Base-by-base conservation (phyloP, 2,113 vertebrate genomes). In the Upupa epops region DNA sequence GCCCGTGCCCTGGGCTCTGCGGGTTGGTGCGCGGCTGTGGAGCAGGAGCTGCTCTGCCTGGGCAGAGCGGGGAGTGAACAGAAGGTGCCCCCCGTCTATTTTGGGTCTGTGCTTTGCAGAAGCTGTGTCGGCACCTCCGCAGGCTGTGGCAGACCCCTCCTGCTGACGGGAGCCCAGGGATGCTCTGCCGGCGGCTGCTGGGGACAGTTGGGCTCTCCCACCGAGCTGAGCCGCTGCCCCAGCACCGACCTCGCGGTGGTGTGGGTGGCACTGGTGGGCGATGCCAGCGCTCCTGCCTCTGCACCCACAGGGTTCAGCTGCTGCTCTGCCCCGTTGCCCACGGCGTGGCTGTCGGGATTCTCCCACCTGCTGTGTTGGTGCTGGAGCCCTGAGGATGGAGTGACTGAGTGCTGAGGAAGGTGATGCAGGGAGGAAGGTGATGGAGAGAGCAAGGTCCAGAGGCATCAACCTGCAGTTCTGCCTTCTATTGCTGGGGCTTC, bases 21-120 rank as follows among this genome's bases (percentile, higher is more conserved):
- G 71, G 76, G 88, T 89, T 96, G 82, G 66, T 78, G 92, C 88
- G 40, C 94, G 91, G 96, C 80, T 93, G 89, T 70, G 69, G 94
- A 94, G 83, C 84, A 89, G 75, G 87, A 71, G 29, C 93, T 89
- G 92, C 91, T 61, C 45, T 73, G 58, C 91, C 84, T 89, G 74
- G 68, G 17, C 46, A 74, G 79, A 76, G 40, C 75, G 64, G 87
- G 72, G 12, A 25, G 34, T 20, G 60, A 82, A 66, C 25, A 83
- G 73, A 78, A 56, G 63, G 60, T 77, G 74, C 11, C 65, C 78
- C 75, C 69, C 54, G 17, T 48, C 84, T 76, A 54, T 69, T 83
- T 83, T 58, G 51, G 93, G 74, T 64, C 82, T 80, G 31, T 42
- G 74, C 78, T 60, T 72, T 59, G 83, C 79, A 80, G 52, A 45